phyloP scores from a whole-genome alignment of 2,113 vertebrate genomes.

The Spheniscus mendiculus region DNA sequence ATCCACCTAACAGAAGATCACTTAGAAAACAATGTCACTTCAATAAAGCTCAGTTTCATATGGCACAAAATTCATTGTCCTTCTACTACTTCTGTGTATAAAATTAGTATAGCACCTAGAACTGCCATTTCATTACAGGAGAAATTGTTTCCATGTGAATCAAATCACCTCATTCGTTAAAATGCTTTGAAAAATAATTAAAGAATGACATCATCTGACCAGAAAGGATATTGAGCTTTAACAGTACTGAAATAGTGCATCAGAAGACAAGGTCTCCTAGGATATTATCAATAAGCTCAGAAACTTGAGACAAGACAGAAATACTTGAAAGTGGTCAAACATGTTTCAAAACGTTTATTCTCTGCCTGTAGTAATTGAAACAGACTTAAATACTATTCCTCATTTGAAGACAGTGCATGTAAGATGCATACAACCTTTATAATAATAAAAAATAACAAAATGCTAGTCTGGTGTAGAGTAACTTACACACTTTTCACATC shows the following conservation, averaged over 20 bases:
- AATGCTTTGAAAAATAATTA: neutral
- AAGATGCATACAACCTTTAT: neutral
- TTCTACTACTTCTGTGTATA: neutral
- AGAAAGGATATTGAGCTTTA: neutral
- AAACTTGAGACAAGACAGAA: neutral
- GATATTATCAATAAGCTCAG: neutral
- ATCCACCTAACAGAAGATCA: neutral
- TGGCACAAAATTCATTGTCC: neutral
- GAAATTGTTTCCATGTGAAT: neutral
- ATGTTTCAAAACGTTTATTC: neutral
- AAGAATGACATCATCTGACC: neutral
- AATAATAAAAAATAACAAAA: neutral
- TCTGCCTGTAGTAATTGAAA: neutral
- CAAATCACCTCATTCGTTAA: neutral
- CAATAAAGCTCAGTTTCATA: neutral
- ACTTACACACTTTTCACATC: neutral
- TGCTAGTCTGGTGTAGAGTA: neutral
- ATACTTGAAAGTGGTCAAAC: neutral
- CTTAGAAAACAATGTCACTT: neutral
- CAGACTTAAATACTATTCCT: neutral
- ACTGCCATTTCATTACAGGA: neutral
- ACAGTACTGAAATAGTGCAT: neutral
- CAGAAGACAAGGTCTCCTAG: neutral
- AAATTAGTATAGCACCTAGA: neutral
- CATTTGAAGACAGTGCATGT: neutral